Conservation (phyloP, 1,140 invertebrate genomes). For the Asobara japonica region DNA sequence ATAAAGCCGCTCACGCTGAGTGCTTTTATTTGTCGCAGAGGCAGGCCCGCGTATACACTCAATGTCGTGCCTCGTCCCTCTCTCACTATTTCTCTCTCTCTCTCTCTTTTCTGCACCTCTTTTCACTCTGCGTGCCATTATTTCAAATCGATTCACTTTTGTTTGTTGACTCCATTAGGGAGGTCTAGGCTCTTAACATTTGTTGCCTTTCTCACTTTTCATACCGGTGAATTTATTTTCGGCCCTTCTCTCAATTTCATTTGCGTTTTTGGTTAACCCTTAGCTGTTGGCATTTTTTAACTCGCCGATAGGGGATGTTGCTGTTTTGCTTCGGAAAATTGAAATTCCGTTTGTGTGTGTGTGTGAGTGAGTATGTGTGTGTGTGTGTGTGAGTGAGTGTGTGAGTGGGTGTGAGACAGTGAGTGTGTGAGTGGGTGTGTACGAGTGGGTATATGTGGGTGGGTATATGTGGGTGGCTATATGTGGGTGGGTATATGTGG, state of each 20-base stretch:
- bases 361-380: too few relatives aligned
- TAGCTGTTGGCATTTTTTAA: too few relatives aligned
- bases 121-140: slow-evolving; percentile 48
- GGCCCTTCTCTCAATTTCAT: not conserved
- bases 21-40: slow-evolving; percentile 58
- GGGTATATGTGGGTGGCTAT: too few relatives aligned
- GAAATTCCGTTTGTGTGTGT: too few relatives aligned
- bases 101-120: not conserved
- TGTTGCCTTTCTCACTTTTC: slow-evolving; percentile 42
- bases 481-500: too few relatives aligned
- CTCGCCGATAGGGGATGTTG: too few relatives aligned
- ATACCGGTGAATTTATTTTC: not conserved
- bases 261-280: not conserved
- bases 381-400: too few relatives aligned
- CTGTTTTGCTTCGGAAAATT: too few relatives aligned
- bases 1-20: slow-evolving; percentile 62
- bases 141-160: slow-evolving; percentile 64
- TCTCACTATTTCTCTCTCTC: not conserved
- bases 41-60: slow-evolving; percentile 28
- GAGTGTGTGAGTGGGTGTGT: too few relatives aligned
- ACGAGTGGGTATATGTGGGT: too few relatives aligned
- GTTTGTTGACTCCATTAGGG: slow-evolving; percentile 62
- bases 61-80: slow-evolving; percentile 30
- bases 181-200: slow-evolving; percentile 22
- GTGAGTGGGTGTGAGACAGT: too few relatives aligned